A percentile compares a stretch with the other conserved stretches of the same genome.
phyloP scores from a whole-genome alignment of 2,888 invertebrate genomes.

The Thelaira solivaga region DNA sequence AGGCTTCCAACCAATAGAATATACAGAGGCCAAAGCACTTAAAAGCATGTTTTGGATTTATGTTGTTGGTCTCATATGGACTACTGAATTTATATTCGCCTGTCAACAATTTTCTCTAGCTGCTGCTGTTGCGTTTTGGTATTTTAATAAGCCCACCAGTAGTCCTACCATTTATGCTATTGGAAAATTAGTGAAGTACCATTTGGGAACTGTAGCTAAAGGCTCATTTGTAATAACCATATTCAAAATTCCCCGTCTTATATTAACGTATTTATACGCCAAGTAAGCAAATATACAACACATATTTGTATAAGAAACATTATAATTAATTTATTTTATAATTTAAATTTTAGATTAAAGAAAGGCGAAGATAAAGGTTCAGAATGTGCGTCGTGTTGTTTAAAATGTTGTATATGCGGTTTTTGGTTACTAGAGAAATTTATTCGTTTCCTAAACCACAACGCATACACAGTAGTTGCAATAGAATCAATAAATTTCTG shows the following conservation, averaged over 20 bases:
- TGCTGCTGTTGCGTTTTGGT: slow-evolving; percentile 96
- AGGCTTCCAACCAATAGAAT: slow-evolving; percentile 84
- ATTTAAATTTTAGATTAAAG: slow-evolving; percentile 79
- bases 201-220: slow-evolving; percentile 95
- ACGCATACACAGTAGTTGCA: slow-evolving; percentile 95
- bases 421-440: slow-evolving; percentile 94
- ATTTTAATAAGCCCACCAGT: slow-evolving; percentile 87
- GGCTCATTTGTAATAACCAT: slow-evolving; percentile 95
- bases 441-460: slow-evolving; percentile 93
- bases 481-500: slow-evolving; percentile 95
- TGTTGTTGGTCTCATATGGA: slow-evolving; percentile 93
- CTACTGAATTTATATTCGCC: slow-evolving; percentile 94
- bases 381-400: slow-evolving; percentile 85
- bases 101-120: slow-evolving; percentile 97
- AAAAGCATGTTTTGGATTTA: slow-evolving; percentile 97
- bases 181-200: slow-evolving; percentile 88
- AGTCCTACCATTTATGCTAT: slow-evolving; percentile 80
- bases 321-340: not conserved
- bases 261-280: slow-evolving; percentile 91
- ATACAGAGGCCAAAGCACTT: slow-evolving; percentile 86
- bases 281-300: slow-evolving; percentile 81
- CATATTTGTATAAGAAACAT: not conserved
- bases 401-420: slow-evolving; percentile 92
- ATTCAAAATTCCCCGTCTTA: slow-evolving; percentile 92
- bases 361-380: slow-evolving; percentile 84